Percentiles rank a stretch among this genome's conserved stretches.
Conservation (phyloP, 2,888 invertebrate species). For the Podabrus alpinus region DNA sequence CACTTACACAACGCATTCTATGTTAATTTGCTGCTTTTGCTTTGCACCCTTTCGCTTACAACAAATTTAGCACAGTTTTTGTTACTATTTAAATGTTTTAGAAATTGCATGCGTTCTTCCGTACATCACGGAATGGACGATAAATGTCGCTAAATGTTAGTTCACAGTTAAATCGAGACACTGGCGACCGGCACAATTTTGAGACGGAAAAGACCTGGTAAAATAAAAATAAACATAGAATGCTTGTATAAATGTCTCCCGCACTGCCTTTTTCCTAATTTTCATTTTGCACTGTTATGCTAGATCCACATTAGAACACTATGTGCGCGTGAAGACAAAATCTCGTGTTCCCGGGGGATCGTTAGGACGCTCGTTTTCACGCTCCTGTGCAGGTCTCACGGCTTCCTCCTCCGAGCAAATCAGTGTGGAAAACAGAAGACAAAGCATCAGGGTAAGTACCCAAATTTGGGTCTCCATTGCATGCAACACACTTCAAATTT, state of each 20-base stretch:
- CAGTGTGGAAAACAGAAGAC: constrained; percentile 60
- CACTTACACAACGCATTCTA: constrained; percentile 51
- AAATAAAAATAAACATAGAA: constrained; percentile 45
- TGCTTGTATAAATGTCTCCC: constrained; percentile 48
- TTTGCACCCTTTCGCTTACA: constrained; percentile 43
- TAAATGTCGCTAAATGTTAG: not conserved
- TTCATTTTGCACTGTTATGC: constrained; percentile 49
- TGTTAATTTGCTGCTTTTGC: constrained; percentile 50
- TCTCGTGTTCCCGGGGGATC: constrained; percentile 68
- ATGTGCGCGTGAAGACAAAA: constrained; percentile 64
- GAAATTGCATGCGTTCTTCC: not conserved
- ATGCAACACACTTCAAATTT: constrained; percentile 1
- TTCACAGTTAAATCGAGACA: not conserved
- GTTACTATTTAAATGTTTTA: constrained; percentile 6
- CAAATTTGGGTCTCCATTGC: not conserved
- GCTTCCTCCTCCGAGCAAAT: constrained; percentile 45
- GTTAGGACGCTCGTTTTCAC: constrained; percentile 68
- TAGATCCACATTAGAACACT: constrained; percentile 60
- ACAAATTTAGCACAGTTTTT: constrained; percentile 41
- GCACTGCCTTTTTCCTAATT: constrained; percentile 48
- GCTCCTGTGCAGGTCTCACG: constrained; percentile 65
- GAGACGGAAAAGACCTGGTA: not conserved
- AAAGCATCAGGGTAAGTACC: constrained; percentile 62
- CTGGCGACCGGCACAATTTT: too few species aligned
- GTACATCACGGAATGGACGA: not conserved